Evolutionary conservation across 2,113 vertebrate species (phyloP).

Genomic region (Periophthalmus modestus): DNA sequence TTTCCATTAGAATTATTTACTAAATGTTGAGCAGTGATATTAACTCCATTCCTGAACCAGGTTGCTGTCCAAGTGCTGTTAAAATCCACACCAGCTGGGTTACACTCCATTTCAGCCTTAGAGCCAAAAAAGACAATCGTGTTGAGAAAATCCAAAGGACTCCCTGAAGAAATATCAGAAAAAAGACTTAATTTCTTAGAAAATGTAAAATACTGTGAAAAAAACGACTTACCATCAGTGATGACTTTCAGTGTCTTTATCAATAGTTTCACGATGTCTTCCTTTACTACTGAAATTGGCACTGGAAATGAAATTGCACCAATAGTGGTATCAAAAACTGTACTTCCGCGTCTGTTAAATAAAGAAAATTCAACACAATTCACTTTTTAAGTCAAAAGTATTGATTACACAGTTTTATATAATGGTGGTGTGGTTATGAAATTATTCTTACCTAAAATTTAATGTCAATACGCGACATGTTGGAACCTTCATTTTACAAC

Average conservation of each 20-base stretch:
- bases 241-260: rapidly evolving
- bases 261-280: background rate
- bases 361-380: background rate
- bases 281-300: rapidly evolving
- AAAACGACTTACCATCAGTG: constrained; percentile 27
- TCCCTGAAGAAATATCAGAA: constrained; percentile 8
- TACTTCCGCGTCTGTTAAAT: constrained; percentile 44
- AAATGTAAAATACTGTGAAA: background rate
- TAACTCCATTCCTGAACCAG: background rate
- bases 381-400: background rate
- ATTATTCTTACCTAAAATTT: background rate
- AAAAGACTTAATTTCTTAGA: background rate
- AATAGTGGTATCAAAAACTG: constrained; percentile 9
- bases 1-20: rapidly evolving
- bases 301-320: background rate
- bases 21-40: rapidly evolving
- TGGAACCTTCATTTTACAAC: background rate
- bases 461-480: background rate
- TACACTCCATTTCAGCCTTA: background rate
- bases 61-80: background rate
- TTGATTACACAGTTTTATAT: background rate
- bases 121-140: background rate
- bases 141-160: rapidly evolving
- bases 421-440: background rate
- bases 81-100: constrained; percentile 18